phyloP scores from a whole-genome alignment of 2,113 vertebrate species.

The Felis catus region F.catus_Fca126_mat1.0 CM031415.1:185380001-185380500 shows the following conservation, averaged over 20 bases:
- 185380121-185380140: slow-evolving; percentile 1
- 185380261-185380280: slow-evolving; percentile 1
- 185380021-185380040: not conserved
- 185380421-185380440: slow-evolving; percentile 64
- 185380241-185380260: slow-evolving; percentile 2
- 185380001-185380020: not conserved
- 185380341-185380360: slow-evolving; percentile 19
- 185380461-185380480: slow-evolving; percentile 54
- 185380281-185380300: not conserved
- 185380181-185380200: not conserved
- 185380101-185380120: slow-evolving; percentile 21
- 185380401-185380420: slow-evolving; percentile 59
- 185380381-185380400: slow-evolving; percentile 68
- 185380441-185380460: slow-evolving; percentile 75
- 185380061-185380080: not conserved
- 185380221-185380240: not conserved
- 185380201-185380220: slow-evolving; percentile 36
- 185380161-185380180: slow-evolving; percentile 19
- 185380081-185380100: not conserved
- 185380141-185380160: not conserved
- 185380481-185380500: slow-evolving; percentile 77
- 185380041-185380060: slow-evolving; percentile 29
- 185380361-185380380: slow-evolving; percentile 34
- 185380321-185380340: not conserved
- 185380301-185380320: not conserved